Evolutionary conservation across 2,797 vertebrate genomes (phyloP), one percentile per base, ranked within the genome.

Genomic region (Cetoscarus ocellatus): DNA sequence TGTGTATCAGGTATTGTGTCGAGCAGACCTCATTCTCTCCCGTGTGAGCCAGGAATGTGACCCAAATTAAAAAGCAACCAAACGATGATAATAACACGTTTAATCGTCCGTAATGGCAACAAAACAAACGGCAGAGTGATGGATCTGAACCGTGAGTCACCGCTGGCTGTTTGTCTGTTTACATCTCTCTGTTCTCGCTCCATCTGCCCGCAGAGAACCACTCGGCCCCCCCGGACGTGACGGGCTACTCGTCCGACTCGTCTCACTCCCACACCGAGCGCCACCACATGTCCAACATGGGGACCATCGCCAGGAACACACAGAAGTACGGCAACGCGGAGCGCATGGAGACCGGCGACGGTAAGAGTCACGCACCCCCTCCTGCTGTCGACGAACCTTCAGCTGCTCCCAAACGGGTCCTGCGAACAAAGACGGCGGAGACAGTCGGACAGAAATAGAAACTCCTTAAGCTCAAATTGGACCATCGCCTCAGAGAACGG

Each of bases 221-320:
- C 94, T 98, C 97, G 55, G 95, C 97, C 75, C 97, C 97, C 85
- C 97, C 97, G 75, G 98, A 99, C 14, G 96, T 99, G 94, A 99
- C 97, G 79, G 98, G 97, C 53, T 98, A 99, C 95, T 97, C 97
- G 80, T 97, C 97, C 54, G 97, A 98, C 82, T 96, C 97, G 74
- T 94, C 97, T 49, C 96, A 97, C 94, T 88, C 90, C 50, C 92
- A 87, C 84, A 75, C 87, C 0, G 90, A 92, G 88, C 91, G 90
- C 34, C 92, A 93, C 85, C 92, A 86, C 89, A 96, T 96, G 92
- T 94, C 88, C 88, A 93, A 93, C 47, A 93, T 93, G 91, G 92
- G 96, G 72, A 97, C 96, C 7, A 96, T 97, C 0, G 95, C 95
- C 14, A 93, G 97, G 55, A 96, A 94, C 64, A 96, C 95, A 61